These are phyloP conservation scores for Trimorus sp. DNA, from an alignment of 2,888 invertebrate genomes.

Conservation along the genomic window DNA sequence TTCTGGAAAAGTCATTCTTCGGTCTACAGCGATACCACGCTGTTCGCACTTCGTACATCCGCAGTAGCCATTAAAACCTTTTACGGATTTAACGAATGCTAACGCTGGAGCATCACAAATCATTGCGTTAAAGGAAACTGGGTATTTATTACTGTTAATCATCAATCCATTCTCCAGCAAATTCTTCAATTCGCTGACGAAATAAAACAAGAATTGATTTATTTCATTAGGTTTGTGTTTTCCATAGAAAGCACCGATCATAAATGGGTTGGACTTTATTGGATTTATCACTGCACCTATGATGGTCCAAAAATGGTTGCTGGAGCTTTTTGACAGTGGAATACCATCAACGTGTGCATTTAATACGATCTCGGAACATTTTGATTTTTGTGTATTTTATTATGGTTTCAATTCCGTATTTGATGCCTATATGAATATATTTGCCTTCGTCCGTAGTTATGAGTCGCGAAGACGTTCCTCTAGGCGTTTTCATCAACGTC, in stretches of 20 bases:
- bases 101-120: constrained; percentile 34
- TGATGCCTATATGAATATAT: no score
- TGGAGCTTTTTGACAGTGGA: constrained; percentile 26
- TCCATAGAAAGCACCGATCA: constrained; percentile 34
- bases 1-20: constrained; percentile 28
- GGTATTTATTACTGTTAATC: background rate
- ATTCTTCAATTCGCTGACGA: constrained; percentile 22
- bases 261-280: constrained; percentile 10
- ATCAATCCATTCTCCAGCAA: background rate
- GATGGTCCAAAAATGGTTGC: constrained; percentile 33
- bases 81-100: constrained; percentile 18
- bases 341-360: constrained; percentile 42
- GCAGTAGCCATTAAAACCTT: constrained; percentile 32
- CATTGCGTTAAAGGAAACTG: constrained; percentile 12
- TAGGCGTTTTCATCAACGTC: no score
- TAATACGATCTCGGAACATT: no score
- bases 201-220: constrained; percentile 12
- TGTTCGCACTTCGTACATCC: constrained; percentile 8
- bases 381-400: no score
- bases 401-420: no score
- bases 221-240: constrained; percentile 24
- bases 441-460: no score
- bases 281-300: constrained; percentile 10
- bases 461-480: no score
- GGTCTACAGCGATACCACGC: constrained; percentile 5